These are phyloP conservation scores for Sturnira hondurensis DNA, from an alignment of 2,113 vertebrate genomes.

Conservation along the genomic window DNA sequence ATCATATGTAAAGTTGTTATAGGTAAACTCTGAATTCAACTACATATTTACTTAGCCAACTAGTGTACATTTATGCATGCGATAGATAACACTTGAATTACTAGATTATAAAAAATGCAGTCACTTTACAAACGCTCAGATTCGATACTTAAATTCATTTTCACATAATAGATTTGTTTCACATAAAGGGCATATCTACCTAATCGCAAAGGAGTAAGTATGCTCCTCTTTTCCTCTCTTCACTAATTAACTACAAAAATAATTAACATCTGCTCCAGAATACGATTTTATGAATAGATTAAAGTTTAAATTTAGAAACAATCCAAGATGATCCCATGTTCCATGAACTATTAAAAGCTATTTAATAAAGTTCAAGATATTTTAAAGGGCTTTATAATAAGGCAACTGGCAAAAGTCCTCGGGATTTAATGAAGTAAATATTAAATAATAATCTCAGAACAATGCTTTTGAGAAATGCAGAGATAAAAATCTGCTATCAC, in stretches of 20 bases:
- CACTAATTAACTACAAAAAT: conserved; percentile 69
- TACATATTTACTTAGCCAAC: background rate
- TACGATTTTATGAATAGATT: conserved; percentile 66
- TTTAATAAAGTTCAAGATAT: conserved; percentile 41
- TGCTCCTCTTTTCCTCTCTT: background rate
- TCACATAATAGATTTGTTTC: conserved; percentile 36
- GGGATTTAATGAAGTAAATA: conserved; percentile 37
- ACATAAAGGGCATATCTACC: conserved; percentile 32
- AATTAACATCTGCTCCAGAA: conserved; percentile 64
- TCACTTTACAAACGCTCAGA: background rate
- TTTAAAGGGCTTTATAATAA: conserved; percentile 21
- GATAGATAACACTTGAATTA: background rate
- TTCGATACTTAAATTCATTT: conserved; percentile 41
- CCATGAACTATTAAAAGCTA: conserved; percentile 45
- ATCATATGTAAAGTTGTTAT: background rate
- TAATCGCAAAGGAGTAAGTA: conserved; percentile 61
- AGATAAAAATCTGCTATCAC: background rate
- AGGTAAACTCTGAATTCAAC: background rate
- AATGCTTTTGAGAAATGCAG: conserved; percentile 26
- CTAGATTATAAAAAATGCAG: background rate
- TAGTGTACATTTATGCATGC: background rate
- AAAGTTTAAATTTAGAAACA: conserved; percentile 68
- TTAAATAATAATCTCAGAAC: conserved; percentile 22
- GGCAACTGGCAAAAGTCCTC: background rate
- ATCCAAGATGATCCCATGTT: conserved; percentile 25